phyloP scores from a whole-genome alignment of 2,797 vertebrate genomes.

The Enteromius argenteus region DNA sequence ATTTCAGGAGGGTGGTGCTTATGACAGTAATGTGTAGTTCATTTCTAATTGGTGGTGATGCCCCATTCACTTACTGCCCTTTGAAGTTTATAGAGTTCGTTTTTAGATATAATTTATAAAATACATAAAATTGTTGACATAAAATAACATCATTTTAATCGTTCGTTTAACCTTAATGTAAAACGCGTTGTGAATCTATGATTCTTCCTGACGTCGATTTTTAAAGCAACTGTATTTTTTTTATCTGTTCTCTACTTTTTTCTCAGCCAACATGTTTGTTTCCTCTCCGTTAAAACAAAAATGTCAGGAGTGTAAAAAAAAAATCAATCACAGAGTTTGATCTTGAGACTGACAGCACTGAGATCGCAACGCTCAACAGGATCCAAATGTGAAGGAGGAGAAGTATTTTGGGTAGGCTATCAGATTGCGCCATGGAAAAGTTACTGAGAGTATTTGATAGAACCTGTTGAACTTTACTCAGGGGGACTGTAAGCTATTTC shows the following conservation, averaged over 20 bases:
- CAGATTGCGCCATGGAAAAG: constrained; percentile 74
- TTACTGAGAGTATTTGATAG: constrained; percentile 63
- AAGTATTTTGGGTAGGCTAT: constrained; percentile 73
- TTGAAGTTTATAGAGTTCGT: neutral
- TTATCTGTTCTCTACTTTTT: constrained; percentile 1
- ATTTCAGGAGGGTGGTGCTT: neutral
- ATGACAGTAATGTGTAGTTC: neutral
- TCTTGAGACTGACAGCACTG: constrained; percentile 81
- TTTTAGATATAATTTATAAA: neutral
- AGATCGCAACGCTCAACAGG: constrained; percentile 82
- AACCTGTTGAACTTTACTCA: constrained; percentile 63
- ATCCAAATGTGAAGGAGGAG: constrained; percentile 78
- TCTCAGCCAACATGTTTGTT: constrained; percentile 36
- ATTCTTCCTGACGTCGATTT: neutral
- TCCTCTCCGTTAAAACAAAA: constrained; percentile 66
- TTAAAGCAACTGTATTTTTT: constrained; percentile 64
- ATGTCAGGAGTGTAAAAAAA: constrained; percentile 74
- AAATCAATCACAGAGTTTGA: constrained; percentile 70
- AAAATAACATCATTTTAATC: neutral
- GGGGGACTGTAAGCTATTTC: constrained; percentile 21
- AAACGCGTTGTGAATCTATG: neutral
- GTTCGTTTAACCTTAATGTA: neutral
- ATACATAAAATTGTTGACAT: neutral
- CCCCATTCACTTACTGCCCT: neutral
- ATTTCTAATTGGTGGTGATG: neutral